Evolutionary conservation across 1,140 invertebrate species (phyloP), one percentile per base, ranked within the genome.

Genomic region (Drosophila ficusphila): DNA sequence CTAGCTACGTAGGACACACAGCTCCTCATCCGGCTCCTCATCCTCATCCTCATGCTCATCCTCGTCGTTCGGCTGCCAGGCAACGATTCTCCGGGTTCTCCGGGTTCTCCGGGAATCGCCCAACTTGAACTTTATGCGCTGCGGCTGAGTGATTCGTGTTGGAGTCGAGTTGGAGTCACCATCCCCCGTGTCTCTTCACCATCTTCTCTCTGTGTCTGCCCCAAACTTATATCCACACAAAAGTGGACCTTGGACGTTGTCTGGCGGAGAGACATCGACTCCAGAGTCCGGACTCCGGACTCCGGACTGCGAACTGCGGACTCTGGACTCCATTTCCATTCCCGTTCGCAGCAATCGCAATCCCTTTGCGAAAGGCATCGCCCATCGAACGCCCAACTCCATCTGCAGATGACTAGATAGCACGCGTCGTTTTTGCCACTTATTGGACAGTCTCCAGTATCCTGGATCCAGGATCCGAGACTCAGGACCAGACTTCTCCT

Each of bases 81-180:
- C 72, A 81, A 85, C 82, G 72, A 53, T 86, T 79, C 78, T 25
- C 41, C 67, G 53, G 65, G 51, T n/a, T n/a, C n/a, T n/a, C n/a
- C n/a, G n/a, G n/a, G 57, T 86, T 79, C 78, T 25, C 41, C 67
- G 53, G 65, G 51, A 68, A 76, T 75, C 71, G 62, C 71, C 73
- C 79, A 85, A 81, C 76, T 76, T 85, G 81, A 85, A 85, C 79
- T 85, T 85, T 86, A 85, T 85, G 79, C 81, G 76, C 73, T 82
- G 73, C 65, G 77, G 74, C 83, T 86, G 82, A 88, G 68, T 88
- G 82, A 86, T 86, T 86, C 81, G 72, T 72, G 76, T 48, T 58
- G 36, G 31, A 34, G 52, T 39, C 27, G 39, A 42, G 19, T 48
- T 11, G 21, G 34, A 16, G 51, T 53, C 18, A n/a, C n/a, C n/a